Conservation (phyloP, 2,888 invertebrate species). For the Anagyrus pseudococci region DNA sequence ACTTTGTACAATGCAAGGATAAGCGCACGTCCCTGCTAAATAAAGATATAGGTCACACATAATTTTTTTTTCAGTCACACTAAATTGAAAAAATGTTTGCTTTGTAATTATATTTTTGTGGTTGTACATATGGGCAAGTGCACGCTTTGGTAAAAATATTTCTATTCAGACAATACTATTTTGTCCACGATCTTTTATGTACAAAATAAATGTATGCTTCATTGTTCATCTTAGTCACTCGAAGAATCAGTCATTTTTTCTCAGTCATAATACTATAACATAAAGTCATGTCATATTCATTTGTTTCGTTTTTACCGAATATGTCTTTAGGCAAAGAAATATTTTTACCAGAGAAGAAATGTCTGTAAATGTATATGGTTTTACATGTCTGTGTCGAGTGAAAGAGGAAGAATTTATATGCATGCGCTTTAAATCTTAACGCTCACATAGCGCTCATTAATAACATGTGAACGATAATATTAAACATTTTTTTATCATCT, state of each 20-base stretch:
- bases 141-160: slow-evolving; percentile 39
- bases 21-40: slow-evolving; percentile 25
- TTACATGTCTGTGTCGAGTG: slow-evolving; percentile 11
- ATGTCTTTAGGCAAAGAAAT: slow-evolving; percentile 26
- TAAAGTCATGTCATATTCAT: slow-evolving; percentile 28
- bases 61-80: slow-evolving; percentile 26
- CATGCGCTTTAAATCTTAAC: slow-evolving; percentile 22
- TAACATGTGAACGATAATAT: slow-evolving; percentile 33
- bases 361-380: slow-evolving; percentile 17
- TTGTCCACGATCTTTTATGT: slow-evolving; percentile 20
- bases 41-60: slow-evolving; percentile 26
- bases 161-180: slow-evolving; percentile 33
- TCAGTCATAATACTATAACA: slow-evolving; percentile 29
- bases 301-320: slow-evolving; percentile 15
- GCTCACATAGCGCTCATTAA: slow-evolving; percentile 16
- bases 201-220: slow-evolving; percentile 17
- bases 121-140: slow-evolving; percentile 22
- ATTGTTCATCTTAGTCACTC: slow-evolving; percentile 27
- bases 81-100: slow-evolving; percentile 1
- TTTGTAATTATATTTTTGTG: slow-evolving; percentile 31
- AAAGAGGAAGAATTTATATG: slow-evolving; percentile 31
- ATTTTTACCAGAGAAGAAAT: slow-evolving; percentile 32
- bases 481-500: slow-evolving; percentile 19
- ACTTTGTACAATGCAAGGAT: slow-evolving; percentile 42
- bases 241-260: slow-evolving; percentile 30